Conservation (phyloP, 1,140 invertebrate genomes). For the Antheraea mylitta region DNA sequence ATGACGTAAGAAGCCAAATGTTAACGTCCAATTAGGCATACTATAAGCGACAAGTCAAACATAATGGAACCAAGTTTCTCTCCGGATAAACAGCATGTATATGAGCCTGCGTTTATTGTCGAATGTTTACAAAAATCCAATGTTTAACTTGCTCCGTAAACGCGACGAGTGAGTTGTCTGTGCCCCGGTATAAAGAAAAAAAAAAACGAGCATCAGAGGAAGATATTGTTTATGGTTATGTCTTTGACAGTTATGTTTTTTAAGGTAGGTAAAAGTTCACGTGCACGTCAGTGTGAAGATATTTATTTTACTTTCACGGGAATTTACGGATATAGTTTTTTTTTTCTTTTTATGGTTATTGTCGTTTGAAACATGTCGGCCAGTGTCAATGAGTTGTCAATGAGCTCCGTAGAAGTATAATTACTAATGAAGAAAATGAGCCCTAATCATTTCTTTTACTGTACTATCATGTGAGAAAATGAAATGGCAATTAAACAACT, state of each 20-base stretch:
- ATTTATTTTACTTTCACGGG: background rate
- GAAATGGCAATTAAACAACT: too few species aligned
- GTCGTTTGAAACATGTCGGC: background rate
- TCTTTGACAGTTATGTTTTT: conserved; percentile 2
- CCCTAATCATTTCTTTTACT: too few species aligned
- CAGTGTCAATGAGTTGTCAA: too few species aligned
- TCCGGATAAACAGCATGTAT: background rate
- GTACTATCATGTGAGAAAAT: too few species aligned
- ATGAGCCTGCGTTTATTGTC: background rate
- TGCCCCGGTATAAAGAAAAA: conserved; percentile 5
- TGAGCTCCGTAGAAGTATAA: too few species aligned
- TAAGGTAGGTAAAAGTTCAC: background rate
- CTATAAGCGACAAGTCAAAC: background rate
- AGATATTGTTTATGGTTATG: background rate
- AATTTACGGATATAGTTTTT: background rate
- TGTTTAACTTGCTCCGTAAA: conserved; percentile 21
- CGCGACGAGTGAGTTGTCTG: conserved; percentile 20
- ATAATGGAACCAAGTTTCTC: background rate
- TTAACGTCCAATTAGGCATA: background rate
- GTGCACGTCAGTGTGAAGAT: background rate
- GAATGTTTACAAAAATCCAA: background rate
- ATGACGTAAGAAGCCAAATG: background rate
- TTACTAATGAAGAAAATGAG: too few species aligned
- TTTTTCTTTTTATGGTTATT: background rate
- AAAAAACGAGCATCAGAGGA: conserved; percentile 8